Conservation (phyloP, 2,888 invertebrate genomes). For the Hyposoter didymator region DNA sequence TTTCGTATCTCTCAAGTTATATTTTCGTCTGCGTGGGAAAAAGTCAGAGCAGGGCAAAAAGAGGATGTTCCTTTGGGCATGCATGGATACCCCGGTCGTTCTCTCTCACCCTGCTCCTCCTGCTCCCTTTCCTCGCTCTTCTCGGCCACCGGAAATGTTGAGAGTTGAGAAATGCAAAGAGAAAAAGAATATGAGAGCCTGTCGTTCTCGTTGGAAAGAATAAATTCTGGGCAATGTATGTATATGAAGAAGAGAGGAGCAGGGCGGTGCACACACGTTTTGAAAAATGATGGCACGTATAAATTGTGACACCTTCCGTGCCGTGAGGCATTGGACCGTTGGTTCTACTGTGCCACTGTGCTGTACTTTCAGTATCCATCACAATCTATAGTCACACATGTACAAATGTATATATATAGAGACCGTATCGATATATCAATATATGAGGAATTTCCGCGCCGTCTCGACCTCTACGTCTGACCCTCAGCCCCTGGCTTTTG, state of each 20-base stretch:
- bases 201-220: conserved; percentile 67
- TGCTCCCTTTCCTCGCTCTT: conserved; percentile 1
- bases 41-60: conserved; percentile 15
- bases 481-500: conserved; percentile 26
- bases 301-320: conserved; percentile 76
- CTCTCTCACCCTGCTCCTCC: conserved; percentile 23
- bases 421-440: not conserved
- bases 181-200: conserved; percentile 32
- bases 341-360: conserved; percentile 56
- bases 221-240: conserved; percentile 69
- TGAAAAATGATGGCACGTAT: conserved; percentile 78
- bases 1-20: conserved; percentile 33
- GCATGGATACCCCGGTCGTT: conserved; percentile 11
- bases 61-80: conserved; percentile 37
- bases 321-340: conserved; percentile 71
- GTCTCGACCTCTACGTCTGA: conserved; percentile 21
- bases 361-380: conserved; percentile 56
- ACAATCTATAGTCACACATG: conserved; percentile 26
- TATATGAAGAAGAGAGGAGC: not conserved
- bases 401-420: not conserved
- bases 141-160: conserved; percentile 50
- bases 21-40: conserved; percentile 29
- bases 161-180: conserved; percentile 39
- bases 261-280: conserved; percentile 67
- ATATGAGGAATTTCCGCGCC: conserved; percentile 32